Evolutionary conservation across 2,113 vertebrate genomes (phyloP).

Genomic region (Oceanites oceanicus): DNA sequence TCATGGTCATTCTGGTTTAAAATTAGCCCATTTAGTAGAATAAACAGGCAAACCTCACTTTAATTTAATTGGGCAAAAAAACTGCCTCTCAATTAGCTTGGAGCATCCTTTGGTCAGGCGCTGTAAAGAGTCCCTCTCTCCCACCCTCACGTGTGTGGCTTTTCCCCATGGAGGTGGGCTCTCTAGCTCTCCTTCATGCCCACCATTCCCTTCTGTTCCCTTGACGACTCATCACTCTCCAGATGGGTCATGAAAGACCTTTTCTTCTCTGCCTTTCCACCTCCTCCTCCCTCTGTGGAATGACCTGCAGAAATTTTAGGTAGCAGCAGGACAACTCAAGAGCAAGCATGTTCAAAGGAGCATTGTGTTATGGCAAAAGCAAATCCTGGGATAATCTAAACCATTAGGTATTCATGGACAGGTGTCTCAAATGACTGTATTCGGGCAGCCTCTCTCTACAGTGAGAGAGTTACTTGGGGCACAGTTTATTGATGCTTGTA

Average conservation of each 20-base stretch:
- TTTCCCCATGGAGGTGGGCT: background rate
- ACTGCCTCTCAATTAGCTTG: background rate
- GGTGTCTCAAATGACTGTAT: background rate
- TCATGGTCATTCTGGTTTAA: background rate
- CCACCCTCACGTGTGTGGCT: fast-evolving
- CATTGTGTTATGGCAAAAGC: background rate
- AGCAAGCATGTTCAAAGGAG: background rate
- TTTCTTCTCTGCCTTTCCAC: background rate
- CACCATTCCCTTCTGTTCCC: background rate
- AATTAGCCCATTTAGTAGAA: background rate
- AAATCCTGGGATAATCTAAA: background rate
- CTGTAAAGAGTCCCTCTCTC: background rate
- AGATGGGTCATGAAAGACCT: background rate
- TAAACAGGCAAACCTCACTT: background rate
- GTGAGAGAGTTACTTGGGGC: background rate
- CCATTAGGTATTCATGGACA: background rate
- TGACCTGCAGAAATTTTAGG: background rate
- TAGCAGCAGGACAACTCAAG: background rate
- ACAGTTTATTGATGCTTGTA: background rate
- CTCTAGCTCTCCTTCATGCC: background rate
- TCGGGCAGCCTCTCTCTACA: background rate
- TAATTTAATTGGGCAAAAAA: background rate
- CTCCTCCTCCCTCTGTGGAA: background rate
- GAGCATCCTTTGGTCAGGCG: background rate
- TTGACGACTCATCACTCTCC: background rate